Evolutionary conservation across 2,888 invertebrate genomes (phyloP), one percentile per base, ranked within the genome.

Genomic region (Cybosia mesomella): DNA sequence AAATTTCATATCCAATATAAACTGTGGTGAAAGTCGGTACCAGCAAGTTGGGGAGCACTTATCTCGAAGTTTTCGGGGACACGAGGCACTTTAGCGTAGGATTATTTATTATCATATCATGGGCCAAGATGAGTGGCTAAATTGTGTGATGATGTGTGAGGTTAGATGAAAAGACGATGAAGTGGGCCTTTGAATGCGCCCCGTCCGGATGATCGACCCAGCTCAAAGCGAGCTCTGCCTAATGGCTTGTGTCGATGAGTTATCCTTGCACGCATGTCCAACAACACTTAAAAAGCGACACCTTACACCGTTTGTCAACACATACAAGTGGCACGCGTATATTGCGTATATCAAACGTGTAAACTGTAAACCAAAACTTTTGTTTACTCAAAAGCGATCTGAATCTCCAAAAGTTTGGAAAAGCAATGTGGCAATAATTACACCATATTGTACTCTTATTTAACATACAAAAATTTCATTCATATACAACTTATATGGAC

Each of bases 1-100:
- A 84, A 87, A 88, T 88, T 88, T 87, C 85, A 85, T 88, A 89
- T 87, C 88, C 86, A 89, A 89, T 89, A 89, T 89, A 89, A 89
- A 88, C 83, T 85, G 87, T 75, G 83, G 83, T 79, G 79, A 79
- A 86, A 85, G 82, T 84, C 81, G 74, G 80, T 77, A 77, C 80
- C 79, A 74, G 74, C 79, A 81, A 86, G 82, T 83, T 83, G 64
- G 73, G 74, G 76, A 81, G 78, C 84, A 84, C 85, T 89, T 87
- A 85, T 83, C 85, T 80, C 70, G 67, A 76, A 89, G 87, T 81
- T 87, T 89, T 74, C 77, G 84, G 80, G 79, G 81, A 83, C 81
- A 74, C 76, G 80, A 82, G 74, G 81, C 82, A 83, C 82, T 85
- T 85, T 81, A 82, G 80, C 77, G 76, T 74, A 81, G 76, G 83